Evolutionary conservation across 2,888 invertebrate species (phyloP), one percentile per base, ranked within the genome.

Genomic region (Diadegma fenestrale): DNA sequence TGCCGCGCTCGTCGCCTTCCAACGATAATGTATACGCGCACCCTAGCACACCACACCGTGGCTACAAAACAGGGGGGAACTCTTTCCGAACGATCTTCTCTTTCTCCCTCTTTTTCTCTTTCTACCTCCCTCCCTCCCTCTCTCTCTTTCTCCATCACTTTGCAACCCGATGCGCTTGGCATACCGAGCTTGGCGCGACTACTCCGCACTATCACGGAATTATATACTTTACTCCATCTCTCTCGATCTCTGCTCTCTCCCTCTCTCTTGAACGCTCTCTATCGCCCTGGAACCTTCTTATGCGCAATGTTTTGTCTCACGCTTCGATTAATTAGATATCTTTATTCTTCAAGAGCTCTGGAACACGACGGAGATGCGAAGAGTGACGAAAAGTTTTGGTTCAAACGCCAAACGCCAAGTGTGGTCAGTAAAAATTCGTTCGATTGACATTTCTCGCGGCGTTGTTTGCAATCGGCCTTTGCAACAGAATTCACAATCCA

Each of bases 241-340:
- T 78, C 26, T 41, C 17, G n/a, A 12, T 26, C 33, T 76, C 30
- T 63, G 33, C 10, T 48, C 17, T 54, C 3, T 72, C 4, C 41
- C 12, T 72, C 37, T 41, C 14, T 2, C 48, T 14, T 14, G 1
- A 37, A 41, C 10, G 61, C 17, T 48, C n/a, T 80, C 72, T 80
- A 43, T 72, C 45, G n/a, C n/a, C 30, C 45, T 22, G 45, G 33
- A 64, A 77, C 68, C 43, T 72, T 61, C 48, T 68, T 51, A 48
- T 58, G 26, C 37, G 33, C 63, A 19, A 64, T 48, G 45, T 26
- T 80, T 64, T 41, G 43, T 73, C 69, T 61, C 19, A n/a, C 26
- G 48, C 48, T 80, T 80, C 82, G 73, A 82, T 88, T 87, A 86
- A 86, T 88, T 84, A 87, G 79, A 81, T 76, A 87, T 81, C 83